Evolutionary conservation across 2,113 vertebrate genomes (phyloP).

Genomic region (Cheilinus undulatus): DNA sequence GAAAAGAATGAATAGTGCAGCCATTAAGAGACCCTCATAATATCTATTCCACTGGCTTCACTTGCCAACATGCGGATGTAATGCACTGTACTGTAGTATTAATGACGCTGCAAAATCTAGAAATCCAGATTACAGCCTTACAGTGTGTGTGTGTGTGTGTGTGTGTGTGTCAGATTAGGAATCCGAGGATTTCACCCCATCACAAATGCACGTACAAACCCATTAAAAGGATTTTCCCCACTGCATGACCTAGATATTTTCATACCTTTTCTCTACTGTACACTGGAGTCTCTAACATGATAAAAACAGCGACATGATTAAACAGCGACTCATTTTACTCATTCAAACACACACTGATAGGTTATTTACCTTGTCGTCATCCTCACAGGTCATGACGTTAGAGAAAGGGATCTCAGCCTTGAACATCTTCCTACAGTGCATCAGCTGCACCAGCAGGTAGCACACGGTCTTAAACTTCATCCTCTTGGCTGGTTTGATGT

Average conservation of each 20-base stretch:
- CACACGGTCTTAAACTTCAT: constrained; percentile 99
- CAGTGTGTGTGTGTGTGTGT: constrained; percentile 19
- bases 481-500: constrained; percentile 98
- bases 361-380: constrained; percentile 95
- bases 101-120: constrained; percentile 27
- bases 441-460: constrained; percentile 97
- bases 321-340: no score
- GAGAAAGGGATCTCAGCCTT: constrained; percentile 99
- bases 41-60: constrained; percentile 37
- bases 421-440: constrained; percentile 99
- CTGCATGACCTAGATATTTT: constrained; percentile 7
- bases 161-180: constrained; percentile 54
- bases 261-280: neutral
- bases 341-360: constrained; percentile 34
- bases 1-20: no score
- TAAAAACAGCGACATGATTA: neutral
- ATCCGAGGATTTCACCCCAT: constrained; percentile 51
- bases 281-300: neutral
- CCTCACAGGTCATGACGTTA: constrained; percentile 98
- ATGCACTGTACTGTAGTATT: constrained; percentile 18
- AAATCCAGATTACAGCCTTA: constrained; percentile 55
- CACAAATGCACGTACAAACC: constrained; percentile 45
- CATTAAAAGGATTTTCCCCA: constrained; percentile 51
- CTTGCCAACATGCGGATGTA: constrained; percentile 25
- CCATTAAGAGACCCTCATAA: constrained; percentile 1